Conservation (phyloP, 2,888 invertebrate genomes). For the Galerucella calmariensis region DNA sequence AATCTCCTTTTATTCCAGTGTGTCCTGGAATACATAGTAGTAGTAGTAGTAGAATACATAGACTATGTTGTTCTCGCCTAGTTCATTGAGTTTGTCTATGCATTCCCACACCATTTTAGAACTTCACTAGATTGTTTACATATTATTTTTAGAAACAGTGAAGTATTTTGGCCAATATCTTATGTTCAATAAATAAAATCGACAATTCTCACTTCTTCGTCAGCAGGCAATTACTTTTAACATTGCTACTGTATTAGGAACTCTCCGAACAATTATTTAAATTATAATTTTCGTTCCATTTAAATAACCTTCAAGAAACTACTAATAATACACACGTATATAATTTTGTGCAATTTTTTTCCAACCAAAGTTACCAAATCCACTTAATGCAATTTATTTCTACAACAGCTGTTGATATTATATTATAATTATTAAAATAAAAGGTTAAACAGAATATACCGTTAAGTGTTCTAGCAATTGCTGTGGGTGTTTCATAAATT, state of each 20-base stretch:
- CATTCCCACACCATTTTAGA: no score
- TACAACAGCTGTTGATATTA: background rate
- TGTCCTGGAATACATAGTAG: no score
- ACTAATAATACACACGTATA: background rate
- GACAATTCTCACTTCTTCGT: background rate
- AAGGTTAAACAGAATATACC: background rate
- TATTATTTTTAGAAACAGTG: no score
- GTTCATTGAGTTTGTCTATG: no score
- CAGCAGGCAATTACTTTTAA: background rate
- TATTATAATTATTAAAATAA: background rate
- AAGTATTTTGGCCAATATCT: background rate
- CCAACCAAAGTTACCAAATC: background rate
- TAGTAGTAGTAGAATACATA: no score
- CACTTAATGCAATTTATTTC: background rate
- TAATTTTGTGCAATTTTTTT: background rate
- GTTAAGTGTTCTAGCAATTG: no score
- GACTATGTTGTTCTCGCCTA: no score
- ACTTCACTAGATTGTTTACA: no score
- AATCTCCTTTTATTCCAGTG: no score
- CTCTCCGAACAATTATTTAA: background rate
- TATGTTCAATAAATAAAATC: background rate
- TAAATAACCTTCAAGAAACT: slow-evolving; percentile 1
- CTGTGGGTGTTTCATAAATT: background rate
- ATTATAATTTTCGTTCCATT: background rate
- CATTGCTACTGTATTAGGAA: background rate